Percentiles rank a stretch among this genome's conserved stretches.
Conservation (phyloP, 1,140 invertebrate species). For the Heliothis subflexa region DNA sequence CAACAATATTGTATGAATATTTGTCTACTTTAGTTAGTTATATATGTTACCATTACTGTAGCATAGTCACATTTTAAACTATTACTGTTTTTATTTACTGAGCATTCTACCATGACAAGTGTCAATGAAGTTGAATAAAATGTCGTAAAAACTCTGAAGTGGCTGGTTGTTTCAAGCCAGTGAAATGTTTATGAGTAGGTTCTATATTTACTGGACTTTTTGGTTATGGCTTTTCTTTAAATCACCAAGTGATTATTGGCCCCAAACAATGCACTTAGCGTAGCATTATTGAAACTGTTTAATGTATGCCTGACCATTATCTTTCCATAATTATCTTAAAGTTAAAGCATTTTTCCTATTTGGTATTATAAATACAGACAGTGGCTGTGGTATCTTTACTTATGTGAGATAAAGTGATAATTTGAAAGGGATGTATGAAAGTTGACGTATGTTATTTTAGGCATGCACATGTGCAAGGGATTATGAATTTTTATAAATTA, state of each 20-base stretch:
- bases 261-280: constrained; percentile 73
- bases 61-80: constrained; percentile 19
- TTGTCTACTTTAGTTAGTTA: constrained; percentile 29
- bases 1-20: constrained; percentile 29
- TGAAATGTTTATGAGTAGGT: constrained; percentile 5
- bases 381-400: constrained; percentile 86
- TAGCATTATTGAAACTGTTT: constrained; percentile 64
- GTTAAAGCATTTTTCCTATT: constrained; percentile 84
- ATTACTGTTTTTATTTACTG: constrained; percentile 40
- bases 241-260: constrained; percentile 43
- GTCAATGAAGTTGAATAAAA: constrained; percentile 40
- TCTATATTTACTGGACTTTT: neutral
- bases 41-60: constrained; percentile 44
- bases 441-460: constrained; percentile 83
- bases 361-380: constrained; percentile 86
- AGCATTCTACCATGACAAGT: constrained; percentile 43
- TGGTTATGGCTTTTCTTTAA: constrained; percentile 25
- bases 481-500: constrained; percentile 85
- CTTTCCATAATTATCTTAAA: constrained; percentile 81
- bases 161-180: neutral
- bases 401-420: constrained; percentile 76
- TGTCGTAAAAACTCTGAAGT: constrained; percentile 3
- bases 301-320: constrained; percentile 78
- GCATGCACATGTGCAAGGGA: constrained; percentile 86
- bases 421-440: constrained; percentile 76